Percentiles rank a stretch among this genome's conserved stretches.
These are phyloP conservation scores for Hyaena hyaena DNA, from an alignment of 2,113 vertebrate genomes.

Conservation along the genomic window DNA sequence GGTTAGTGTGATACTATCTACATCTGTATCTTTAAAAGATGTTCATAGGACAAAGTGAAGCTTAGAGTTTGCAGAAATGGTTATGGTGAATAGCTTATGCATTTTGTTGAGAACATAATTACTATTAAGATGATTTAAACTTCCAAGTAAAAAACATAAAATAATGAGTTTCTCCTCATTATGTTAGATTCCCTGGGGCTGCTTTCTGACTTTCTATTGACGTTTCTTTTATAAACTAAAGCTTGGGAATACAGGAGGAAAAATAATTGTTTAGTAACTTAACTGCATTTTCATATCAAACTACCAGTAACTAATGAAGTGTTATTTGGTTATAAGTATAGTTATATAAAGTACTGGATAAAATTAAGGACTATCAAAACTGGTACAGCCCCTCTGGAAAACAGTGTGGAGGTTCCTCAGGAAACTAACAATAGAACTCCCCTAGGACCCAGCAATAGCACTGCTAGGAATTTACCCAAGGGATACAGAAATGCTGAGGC, in stretches of 20 bases:
- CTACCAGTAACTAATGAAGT: not conserved
- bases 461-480: too few relatives aligned
- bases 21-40: conserved; percentile 39
- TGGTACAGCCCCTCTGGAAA: too few relatives aligned
- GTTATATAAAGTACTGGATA: not conserved
- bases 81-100: not conserved
- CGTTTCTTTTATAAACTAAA: conserved; percentile 48
- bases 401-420: too few relatives aligned
- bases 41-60: not conserved
- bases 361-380: conserved; percentile 19
- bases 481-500: too few relatives aligned
- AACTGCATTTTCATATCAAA: not conserved
- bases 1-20: not conserved
- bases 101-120: conserved; percentile 41
- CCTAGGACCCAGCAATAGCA: too few relatives aligned
- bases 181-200: not conserved
- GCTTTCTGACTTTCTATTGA: conserved; percentile 22
- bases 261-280: conserved; percentile 32
- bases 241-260: not conserved
- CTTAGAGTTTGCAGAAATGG: not conserved
- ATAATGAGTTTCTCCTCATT: conserved; percentile 49
- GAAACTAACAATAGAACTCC: too few relatives aligned
- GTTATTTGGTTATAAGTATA: not conserved
- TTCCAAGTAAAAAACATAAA: conserved; percentile 65
- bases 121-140: conserved; percentile 59